Conservation (phyloP, 2,888 invertebrate species). For the Chrysomela aeneicollis region DNA sequence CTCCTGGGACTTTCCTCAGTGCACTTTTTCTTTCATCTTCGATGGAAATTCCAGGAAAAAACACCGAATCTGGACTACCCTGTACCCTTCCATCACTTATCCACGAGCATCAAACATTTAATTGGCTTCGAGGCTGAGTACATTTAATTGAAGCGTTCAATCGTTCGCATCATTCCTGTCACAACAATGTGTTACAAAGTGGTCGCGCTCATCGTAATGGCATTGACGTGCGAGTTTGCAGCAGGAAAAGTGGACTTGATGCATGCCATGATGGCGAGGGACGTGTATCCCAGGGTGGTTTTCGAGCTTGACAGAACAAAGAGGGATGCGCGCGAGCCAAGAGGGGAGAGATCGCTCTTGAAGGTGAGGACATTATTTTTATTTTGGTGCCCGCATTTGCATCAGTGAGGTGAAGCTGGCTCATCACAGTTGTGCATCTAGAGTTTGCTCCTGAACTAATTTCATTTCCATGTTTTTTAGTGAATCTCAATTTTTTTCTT, state of each 20-base stretch:
- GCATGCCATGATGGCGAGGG: conserved; percentile 37
- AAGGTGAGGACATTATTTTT: neutral
- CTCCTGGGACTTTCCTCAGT: too few relatives aligned
- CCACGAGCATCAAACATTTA: neutral
- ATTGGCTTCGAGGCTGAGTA: too few relatives aligned
- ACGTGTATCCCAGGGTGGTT: conserved; percentile 47
- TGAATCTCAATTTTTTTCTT: too few relatives aligned
- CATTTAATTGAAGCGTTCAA: conserved; percentile 11
- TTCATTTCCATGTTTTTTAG: too few relatives aligned
- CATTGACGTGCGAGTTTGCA: neutral
- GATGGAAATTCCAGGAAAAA: too few relatives aligned
- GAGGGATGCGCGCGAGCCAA: conserved; percentile 19
- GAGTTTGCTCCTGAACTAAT: too few relatives aligned
- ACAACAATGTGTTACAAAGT: conserved; percentile 28
- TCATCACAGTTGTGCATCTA: too few relatives aligned
- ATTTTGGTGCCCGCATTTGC: too few relatives aligned
- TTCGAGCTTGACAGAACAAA: conserved; percentile 32
- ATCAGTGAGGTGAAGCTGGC: too few relatives aligned
- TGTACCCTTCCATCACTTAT: too few relatives aligned
- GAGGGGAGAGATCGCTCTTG: neutral
- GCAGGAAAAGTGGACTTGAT: conserved; percentile 27
- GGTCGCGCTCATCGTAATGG: conserved; percentile 19
- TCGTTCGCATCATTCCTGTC: neutral
- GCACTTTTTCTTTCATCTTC: too few relatives aligned
- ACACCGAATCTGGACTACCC: too few relatives aligned